phyloP scores from a whole-genome alignment of 2,113 vertebrate genomes.

The Zapornia atra region DNA sequence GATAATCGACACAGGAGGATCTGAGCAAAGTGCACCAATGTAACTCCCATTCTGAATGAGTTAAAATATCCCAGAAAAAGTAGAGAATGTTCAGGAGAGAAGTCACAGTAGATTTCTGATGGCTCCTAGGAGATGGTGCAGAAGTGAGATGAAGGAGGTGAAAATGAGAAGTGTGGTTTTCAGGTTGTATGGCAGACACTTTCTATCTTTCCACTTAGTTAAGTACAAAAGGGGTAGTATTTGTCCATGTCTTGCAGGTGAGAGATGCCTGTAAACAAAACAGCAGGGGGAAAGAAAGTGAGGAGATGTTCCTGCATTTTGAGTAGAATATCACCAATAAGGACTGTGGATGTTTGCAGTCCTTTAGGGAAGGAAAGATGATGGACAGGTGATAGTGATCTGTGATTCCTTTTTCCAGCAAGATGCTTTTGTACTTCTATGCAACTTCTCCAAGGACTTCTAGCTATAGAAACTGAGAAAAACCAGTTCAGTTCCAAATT shows the following conservation, averaged over 20 bases:
- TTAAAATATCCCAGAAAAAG: not conserved
- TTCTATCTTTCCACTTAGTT: not conserved
- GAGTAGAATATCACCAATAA: not conserved
- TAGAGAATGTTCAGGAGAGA: not conserved
- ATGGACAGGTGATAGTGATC: not conserved
- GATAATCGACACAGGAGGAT: not conserved
- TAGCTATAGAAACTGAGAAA: not conserved
- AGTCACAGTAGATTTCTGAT: not conserved
- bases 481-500: not conserved
- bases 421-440: not conserved
- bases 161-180: not conserved
- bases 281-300: not conserved
- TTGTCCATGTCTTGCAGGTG: not conserved
- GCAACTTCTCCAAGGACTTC: not conserved
- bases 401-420: not conserved
- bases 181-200: not conserved
- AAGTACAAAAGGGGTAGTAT: not conserved
- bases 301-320: slow-evolving; percentile 8
- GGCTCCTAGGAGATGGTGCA: not conserved
- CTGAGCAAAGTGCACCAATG: not conserved
- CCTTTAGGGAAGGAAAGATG: not conserved
- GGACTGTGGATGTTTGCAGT: not conserved
- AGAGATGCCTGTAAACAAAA: not conserved
- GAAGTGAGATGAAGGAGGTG: not conserved
- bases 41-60: not conserved